Evolutionary conservation across 2,797 vertebrate species (phyloP).

Genomic region (Cirrhinus mrigala): DNA sequence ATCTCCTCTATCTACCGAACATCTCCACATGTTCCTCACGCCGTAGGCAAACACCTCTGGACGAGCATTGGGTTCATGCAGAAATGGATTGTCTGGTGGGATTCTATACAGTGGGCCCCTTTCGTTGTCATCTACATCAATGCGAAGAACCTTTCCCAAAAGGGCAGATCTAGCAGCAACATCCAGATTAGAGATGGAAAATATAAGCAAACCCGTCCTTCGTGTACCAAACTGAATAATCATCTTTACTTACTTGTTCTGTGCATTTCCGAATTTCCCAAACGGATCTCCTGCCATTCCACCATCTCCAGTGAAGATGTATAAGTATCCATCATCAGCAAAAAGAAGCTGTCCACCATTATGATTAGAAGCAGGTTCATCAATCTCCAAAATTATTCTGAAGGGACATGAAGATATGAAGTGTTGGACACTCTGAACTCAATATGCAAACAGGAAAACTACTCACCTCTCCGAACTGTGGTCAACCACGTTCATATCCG

Average conservation of each 20-base stretch:
- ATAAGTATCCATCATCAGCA: conserved; percentile 90
- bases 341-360: conserved; percentile 95
- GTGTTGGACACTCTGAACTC: neutral
- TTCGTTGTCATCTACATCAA: conserved; percentile 87
- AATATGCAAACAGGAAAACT: conserved; percentile 21
- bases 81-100: conserved; percentile 91
- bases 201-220: neutral
- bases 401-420: neutral
- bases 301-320: conserved; percentile 95
- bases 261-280: conserved; percentile 91
- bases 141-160: conserved; percentile 92
- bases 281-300: conserved; percentile 98
- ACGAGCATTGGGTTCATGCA: conserved; percentile 78
- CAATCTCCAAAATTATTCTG: conserved; percentile 93
- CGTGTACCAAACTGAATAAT: conserved; percentile 2
- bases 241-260: conserved; percentile 88
- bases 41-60: conserved; percentile 92
- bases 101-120: conserved; percentile 86
- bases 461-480: conserved; percentile 92
- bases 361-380: conserved; percentile 96
- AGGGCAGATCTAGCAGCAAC: conserved; percentile 83
- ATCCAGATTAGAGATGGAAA: neutral
- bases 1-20: conserved; percentile 92
- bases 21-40: conserved; percentile 97
- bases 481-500: conserved; percentile 89